Evolutionary conservation across 2,797 vertebrate genomes (phyloP).

Genomic region (Eospalax fontanierii): DNA sequence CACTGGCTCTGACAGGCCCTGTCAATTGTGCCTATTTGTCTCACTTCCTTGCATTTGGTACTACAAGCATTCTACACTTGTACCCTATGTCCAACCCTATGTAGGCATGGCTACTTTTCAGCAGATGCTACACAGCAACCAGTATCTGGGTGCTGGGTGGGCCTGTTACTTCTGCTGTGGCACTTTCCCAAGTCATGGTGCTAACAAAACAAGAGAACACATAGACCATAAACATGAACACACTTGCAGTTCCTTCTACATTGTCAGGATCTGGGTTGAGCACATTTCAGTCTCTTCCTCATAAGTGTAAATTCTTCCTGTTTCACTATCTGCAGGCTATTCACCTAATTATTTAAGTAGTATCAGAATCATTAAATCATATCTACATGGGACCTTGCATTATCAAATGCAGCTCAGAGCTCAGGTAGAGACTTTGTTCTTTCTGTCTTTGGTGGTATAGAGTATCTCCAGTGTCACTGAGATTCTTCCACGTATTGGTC

Average conservation of each 20-base stretch:
- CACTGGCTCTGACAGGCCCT: not conserved
- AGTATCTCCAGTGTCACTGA: not conserved
- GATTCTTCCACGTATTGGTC: not conserved
- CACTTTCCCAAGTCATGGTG: not conserved
- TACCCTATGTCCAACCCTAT: not conserved
- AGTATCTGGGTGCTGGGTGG: not conserved
- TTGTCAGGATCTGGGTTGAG: not conserved
- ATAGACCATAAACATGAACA: too few species aligned
- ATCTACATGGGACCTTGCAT: not conserved
- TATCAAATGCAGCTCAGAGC: not conserved
- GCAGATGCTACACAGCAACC: not conserved
- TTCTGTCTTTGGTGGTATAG: not conserved
- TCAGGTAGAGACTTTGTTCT: not conserved
- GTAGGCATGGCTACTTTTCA: not conserved
- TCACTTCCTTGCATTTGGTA: not conserved
- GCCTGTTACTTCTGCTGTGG: not conserved
- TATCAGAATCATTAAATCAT: not conserved
- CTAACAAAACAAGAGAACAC: not conserved
- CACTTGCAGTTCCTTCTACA: not conserved
- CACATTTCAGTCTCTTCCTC: not conserved
- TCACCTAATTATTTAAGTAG: not conserved
- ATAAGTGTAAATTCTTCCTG: not conserved
- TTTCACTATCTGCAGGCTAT: not conserved
- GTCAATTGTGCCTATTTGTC: not conserved
- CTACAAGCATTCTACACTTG: not conserved